These are phyloP conservation scores for Stegastes partitus DNA, from an alignment of 2,113 vertebrate species.

Conservation along the genomic window DNA sequence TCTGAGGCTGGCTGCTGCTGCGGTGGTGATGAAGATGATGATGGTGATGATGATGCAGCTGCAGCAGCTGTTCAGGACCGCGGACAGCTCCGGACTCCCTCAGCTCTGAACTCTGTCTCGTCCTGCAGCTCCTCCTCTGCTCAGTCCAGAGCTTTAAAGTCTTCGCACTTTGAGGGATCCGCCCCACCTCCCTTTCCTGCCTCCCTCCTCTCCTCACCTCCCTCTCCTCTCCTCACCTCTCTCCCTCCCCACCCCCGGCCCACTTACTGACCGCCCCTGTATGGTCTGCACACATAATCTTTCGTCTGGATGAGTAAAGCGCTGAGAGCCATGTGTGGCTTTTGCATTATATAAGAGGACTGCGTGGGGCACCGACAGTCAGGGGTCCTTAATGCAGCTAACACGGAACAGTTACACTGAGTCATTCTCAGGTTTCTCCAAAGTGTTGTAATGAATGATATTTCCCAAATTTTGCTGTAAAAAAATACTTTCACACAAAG, in stretches of 20 bases:
- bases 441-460: no score
- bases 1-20: not conserved
- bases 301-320: slow-evolving; percentile 48
- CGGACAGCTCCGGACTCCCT: slow-evolving; percentile 48
- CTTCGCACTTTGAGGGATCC: slow-evolving; percentile 39
- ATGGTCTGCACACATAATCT: slow-evolving; percentile 30
- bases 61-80: slow-evolving; percentile 58
- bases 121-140: slow-evolving; percentile 32
- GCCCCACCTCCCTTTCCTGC: slow-evolving; percentile 35
- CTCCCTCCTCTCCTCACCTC: slow-evolving; percentile 8
- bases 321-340: slow-evolving; percentile 37
- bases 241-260: not conserved
- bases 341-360: slow-evolving; percentile 64
- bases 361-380: slow-evolving; percentile 1
- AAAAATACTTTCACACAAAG: no score
- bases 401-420: not conserved
- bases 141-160: slow-evolving; percentile 61
- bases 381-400: not conserved
- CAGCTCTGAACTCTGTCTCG: slow-evolving; percentile 42
- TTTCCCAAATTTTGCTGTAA: no score
- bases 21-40: not conserved
- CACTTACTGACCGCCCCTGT: slow-evolving; percentile 20
- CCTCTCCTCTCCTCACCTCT: not conserved
- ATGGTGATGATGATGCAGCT: slow-evolving; percentile 12
- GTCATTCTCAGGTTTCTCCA: not conserved